Conservation (phyloP, 2,888 invertebrate species). For the Phaedon cochleariae region DNA sequence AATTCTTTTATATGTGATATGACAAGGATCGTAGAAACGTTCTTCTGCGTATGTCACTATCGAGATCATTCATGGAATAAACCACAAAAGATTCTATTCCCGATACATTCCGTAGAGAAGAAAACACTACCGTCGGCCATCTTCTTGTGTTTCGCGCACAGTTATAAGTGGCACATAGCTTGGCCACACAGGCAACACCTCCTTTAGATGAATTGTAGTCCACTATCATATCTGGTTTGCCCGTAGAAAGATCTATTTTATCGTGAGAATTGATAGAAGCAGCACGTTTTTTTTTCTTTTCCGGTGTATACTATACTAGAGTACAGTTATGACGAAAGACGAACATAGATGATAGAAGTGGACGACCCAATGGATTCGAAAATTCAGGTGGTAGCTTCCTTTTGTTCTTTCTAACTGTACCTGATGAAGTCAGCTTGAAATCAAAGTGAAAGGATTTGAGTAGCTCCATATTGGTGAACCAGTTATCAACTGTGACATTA, state of each 20-base stretch:
- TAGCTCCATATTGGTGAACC: constrained; percentile 3
- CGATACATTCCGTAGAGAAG: constrained; percentile 19
- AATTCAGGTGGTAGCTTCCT: background rate
- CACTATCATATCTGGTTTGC: constrained; percentile 8
- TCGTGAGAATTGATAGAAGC: constrained; percentile 12
- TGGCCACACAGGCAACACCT: constrained; percentile 10
- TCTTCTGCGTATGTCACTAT: constrained; percentile 15
- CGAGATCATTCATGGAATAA: constrained; percentile 14
- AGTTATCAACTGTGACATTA: background rate
- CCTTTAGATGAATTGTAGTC: constrained; percentile 9
- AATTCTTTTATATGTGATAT: too few relatives aligned
- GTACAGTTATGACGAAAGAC: constrained; percentile 15
- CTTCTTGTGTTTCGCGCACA: constrained; percentile 10
- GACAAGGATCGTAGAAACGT: constrained; percentile 10
- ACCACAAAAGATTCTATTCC: constrained; percentile 18
- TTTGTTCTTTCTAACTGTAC: constrained; percentile 5
- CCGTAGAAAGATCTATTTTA: constrained; percentile 16
- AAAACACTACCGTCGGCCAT: constrained; percentile 21
- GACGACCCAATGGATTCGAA: constrained; percentile 2
- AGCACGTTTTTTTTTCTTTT: constrained; percentile 16
- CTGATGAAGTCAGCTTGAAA: background rate
- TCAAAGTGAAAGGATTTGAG: constrained; percentile 1
- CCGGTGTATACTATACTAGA: constrained; percentile 13
- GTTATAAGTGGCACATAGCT: constrained; percentile 11
- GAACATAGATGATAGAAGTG: constrained; percentile 12